These are phyloP conservation scores for Lepidochrysops patricia DNA, from an alignment of 2,888 invertebrate species.

Conservation along the genomic window DNA sequence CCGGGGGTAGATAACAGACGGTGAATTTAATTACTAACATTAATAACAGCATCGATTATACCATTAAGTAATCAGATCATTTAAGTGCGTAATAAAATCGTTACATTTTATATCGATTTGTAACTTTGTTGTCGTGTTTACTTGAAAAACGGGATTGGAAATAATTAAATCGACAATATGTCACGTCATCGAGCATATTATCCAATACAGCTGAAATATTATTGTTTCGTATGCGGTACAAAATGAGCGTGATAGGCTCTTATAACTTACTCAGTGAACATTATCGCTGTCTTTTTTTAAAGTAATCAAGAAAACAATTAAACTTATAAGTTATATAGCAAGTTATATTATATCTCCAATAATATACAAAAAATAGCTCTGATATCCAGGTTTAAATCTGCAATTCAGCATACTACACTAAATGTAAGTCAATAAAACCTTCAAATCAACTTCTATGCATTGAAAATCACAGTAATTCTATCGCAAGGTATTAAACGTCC, in stretches of 20 bases:
- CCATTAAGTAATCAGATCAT: neutral
- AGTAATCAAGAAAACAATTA: too few relatives aligned
- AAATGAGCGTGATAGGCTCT: too few relatives aligned
- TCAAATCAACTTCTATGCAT: neutral
- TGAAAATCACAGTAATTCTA: neutral
- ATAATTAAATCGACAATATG: neutral
- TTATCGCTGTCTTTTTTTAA: too few relatives aligned
- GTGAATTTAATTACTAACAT: slow-evolving; percentile 34
- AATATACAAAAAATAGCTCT: too few relatives aligned
- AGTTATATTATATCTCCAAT: too few relatives aligned
- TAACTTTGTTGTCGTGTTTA: neutral
- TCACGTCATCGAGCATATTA: too few relatives aligned
- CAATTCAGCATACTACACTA: too few relatives aligned
- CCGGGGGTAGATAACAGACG: slow-evolving; percentile 29
- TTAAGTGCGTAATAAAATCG: neutral
- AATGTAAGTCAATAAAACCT: neutral
- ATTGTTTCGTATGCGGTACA: too few relatives aligned
- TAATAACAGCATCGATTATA: neutral
- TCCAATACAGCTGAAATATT: too few relatives aligned
- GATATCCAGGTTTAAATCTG: too few relatives aligned
- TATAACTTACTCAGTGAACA: too few relatives aligned
- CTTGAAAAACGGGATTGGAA: neutral
- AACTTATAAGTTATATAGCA: too few relatives aligned
- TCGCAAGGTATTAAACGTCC: neutral
- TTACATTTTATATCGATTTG: neutral